Base-by-base conservation (phyloP, 2,113 vertebrate species). In the Rhea pennata region DNA sequence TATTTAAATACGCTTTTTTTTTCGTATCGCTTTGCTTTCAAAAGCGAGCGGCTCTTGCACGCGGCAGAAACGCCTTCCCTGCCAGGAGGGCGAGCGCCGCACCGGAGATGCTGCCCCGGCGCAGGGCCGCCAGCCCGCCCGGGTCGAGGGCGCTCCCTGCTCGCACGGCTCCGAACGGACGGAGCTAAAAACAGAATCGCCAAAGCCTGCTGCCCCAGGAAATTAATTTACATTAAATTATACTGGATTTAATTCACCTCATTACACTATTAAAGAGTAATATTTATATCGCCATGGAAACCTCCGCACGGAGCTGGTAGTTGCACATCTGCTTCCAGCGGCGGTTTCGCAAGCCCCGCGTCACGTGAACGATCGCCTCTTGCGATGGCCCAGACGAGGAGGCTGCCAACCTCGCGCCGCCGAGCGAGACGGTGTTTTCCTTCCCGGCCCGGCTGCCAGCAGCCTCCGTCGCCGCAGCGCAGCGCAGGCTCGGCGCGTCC, bases 231-330 rank as follows among this genome's bases (percentile, higher is more conserved):
- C 59, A n/a, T 46, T 42, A 93, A 95, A 90, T 93, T 72, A 93
- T 88, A 89, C 82, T 90, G 86, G 90, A 91, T 95, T 95, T 92
- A 74, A 91, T 96, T 95, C 85, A 96, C 61, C 81, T 87, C 40
- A 12, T 85, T 88, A 51, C 46, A 58, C 61, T 93, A 84, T 62
- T 85, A 71, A 72, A 74, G 77, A 79, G 94, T 48, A 95, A 87
- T 96, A 95, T 96, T 97, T 96, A 29, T 70, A 96, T 86, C 58
- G 29, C 93, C 94, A 95, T 94, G 93, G 96, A 94, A 96, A 96
- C 88, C 65, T 14, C 81, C 50, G 82, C 94, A 92, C 23, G 53
- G 26, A 95, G 44, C 67, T 51, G 75, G 78, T 76, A 71, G 66
- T 72, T 58, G 7, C 48, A 53, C 75, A 81, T 65, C 59, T 0